Evolutionary conservation across 2,113 vertebrate species (phyloP).

Genomic region (Papio anubis): DNA sequence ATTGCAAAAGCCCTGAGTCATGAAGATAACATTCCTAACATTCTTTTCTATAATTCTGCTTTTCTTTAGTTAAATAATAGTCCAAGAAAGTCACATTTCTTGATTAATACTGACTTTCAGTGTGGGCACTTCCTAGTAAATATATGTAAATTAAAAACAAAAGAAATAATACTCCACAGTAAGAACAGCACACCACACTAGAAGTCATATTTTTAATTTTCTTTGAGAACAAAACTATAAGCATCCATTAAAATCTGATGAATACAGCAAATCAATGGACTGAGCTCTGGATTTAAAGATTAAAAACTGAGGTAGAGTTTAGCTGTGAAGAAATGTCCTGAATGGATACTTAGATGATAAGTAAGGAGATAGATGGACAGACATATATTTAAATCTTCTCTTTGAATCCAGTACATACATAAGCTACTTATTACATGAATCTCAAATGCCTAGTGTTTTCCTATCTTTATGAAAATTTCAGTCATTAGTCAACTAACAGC

Average conservation of each 20-base stretch:
- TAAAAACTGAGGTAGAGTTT: neutral
- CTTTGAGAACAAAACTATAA: conserved; percentile 15
- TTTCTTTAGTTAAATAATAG: neutral
- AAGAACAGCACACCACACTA: neutral
- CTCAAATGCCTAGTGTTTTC: neutral
- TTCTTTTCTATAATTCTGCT: neutral
- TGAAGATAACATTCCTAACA: neutral
- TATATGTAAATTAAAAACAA: conserved; percentile 8
- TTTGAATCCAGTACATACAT: neutral
- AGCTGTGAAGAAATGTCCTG: neutral
- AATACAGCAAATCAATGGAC: neutral
- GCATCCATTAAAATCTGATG: neutral
- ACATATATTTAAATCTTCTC: neutral
- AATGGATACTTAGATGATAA: neutral
- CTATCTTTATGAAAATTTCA: conserved; percentile 19
- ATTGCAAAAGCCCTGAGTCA: conserved; percentile 7
- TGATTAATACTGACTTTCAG: neutral
- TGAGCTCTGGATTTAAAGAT: neutral
- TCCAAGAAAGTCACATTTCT: conserved; percentile 22
- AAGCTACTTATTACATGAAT: neutral
- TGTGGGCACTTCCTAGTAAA: neutral
- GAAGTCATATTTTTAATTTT: neutral
- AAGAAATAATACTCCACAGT: neutral
- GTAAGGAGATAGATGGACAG: neutral
- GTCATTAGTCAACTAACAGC: conserved; percentile 2